Base-by-base conservation (phyloP, 2,888 invertebrate species). In the Parnassius apollo region DNA sequence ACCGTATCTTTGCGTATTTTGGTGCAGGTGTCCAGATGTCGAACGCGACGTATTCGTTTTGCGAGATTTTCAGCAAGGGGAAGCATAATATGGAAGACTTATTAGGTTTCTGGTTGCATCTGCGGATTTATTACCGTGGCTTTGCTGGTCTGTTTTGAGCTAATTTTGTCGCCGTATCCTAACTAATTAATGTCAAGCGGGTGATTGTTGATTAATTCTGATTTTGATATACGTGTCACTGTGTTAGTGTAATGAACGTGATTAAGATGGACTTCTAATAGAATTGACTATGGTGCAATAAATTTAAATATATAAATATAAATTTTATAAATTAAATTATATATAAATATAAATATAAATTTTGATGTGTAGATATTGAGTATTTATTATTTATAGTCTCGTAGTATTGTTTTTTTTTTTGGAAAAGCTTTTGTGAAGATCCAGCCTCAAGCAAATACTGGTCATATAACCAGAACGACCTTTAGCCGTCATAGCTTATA, bases 11-110 rank as follows among this genome's bases (percentile, higher is more conserved):
- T 70, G 80, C 75, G 78, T 89, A 88, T 89, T 90, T 88, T 76
- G 75, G 86, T 74, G 77, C 90, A 91, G 91, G 89, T 90, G 88
- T 78, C 88, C 91, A 91, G 88, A 91, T 91, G 91, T 89, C 78
- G 83, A 79, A 73, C 72, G 69, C 66, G 71, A 71, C 67, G 74
- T 70, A 66, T 75, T 77, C 75, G 72, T 87, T 87, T 88, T 87
- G 86, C 79, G 74, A 66, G 77, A 76, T 74, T 75, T 78, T 76
- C 71, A 75, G 70, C 74, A 70, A 46, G 70, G 74, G 80, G 67
- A 71, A 69, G 73, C 70, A 69, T 71, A 71, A 74, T 72, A 74
- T 69, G 75, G 80, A 79, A 82, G 82, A 88, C 85, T 81, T 82
- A 81, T 83, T 81, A 80, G 74, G 75, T 76, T 77, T 70, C 70